Evolutionary conservation across 2,113 vertebrate genomes (phyloP).

Genomic region (Rhinoptilus africanus): DNA sequence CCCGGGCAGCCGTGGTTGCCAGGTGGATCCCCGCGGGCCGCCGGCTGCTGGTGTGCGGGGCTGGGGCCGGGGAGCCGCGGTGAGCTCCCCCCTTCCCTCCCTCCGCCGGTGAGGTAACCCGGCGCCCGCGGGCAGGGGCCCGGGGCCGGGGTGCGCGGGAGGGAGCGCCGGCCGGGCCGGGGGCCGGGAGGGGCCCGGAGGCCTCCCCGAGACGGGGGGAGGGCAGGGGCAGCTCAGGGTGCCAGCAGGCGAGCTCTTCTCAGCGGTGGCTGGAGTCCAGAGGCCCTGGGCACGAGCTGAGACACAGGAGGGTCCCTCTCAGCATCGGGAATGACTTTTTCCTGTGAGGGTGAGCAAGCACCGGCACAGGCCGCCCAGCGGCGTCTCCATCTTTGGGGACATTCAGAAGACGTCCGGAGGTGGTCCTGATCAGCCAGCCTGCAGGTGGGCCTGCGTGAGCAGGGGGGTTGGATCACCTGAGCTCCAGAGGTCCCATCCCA

Average conservation of each 20-base stretch:
- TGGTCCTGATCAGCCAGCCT: background rate
- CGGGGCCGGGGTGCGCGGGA: background rate
- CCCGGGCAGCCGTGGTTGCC: background rate
- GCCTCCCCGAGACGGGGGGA: background rate
- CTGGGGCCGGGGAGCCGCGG: too few relatives aligned
- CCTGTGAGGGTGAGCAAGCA: fast-evolving
- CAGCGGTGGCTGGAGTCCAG: background rate
- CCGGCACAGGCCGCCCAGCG: background rate
- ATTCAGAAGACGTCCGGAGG: fast-evolving
- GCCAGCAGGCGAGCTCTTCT: background rate
- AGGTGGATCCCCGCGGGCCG: background rate
- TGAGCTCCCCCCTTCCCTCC: background rate
- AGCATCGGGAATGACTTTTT: fast-evolving
- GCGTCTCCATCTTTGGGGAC: background rate
- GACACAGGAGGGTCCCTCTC: background rate
- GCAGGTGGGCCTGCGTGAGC: background rate
- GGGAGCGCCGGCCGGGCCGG: background rate
- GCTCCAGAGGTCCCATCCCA: background rate
- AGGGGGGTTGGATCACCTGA: background rate
- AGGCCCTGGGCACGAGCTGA: fast-evolving
- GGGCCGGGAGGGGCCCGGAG: background rate
- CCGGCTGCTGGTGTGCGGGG: background rate
- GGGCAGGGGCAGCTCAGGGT: background rate
- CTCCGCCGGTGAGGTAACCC: background rate
- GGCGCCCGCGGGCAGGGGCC: background rate